Conservation (phyloP, 2,888 invertebrate species). For the Myathropa florea region DNA sequence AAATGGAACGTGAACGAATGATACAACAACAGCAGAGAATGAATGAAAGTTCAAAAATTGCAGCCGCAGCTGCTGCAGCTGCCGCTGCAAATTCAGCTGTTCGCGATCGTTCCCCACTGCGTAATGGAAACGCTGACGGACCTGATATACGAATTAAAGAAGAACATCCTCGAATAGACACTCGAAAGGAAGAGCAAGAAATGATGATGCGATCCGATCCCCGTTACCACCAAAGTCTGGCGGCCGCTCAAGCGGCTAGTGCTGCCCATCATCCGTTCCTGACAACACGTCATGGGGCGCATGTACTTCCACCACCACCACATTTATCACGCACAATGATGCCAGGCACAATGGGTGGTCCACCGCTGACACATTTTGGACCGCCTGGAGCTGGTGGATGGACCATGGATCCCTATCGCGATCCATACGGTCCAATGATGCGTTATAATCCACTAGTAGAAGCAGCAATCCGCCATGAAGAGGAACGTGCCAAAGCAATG, state of each 20-base stretch:
- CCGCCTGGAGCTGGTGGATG: slow-evolving; percentile 83
- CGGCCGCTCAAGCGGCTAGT: slow-evolving; percentile 80
- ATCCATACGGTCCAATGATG: slow-evolving; percentile 85
- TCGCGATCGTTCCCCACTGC: slow-evolving; percentile 88
- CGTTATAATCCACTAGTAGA: slow-evolving; percentile 91
- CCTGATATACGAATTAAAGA: slow-evolving; percentile 71
- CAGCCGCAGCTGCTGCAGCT: slow-evolving; percentile 79
- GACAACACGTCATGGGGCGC: slow-evolving; percentile 81
- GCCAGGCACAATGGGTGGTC: slow-evolving; percentile 80
- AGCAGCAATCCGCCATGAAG: slow-evolving; percentile 88
- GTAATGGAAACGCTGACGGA: slow-evolving; percentile 82
- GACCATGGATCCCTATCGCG: slow-evolving; percentile 85
- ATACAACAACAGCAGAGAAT: slow-evolving; percentile 84
- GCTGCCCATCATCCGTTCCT: slow-evolving; percentile 81
- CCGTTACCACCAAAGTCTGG: slow-evolving; percentile 82
- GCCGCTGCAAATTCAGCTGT: slow-evolving; percentile 74
- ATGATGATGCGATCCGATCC: slow-evolving; percentile 82
- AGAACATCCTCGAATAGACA: slow-evolving; percentile 81
- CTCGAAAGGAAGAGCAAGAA: slow-evolving; percentile 80
- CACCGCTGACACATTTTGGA: slow-evolving; percentile 83
- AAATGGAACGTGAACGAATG: slow-evolving; percentile 84
- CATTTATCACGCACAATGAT: slow-evolving; percentile 82
- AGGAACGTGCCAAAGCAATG: slow-evolving; percentile 89
- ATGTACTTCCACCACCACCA: slow-evolving; percentile 81
- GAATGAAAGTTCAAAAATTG: slow-evolving; percentile 81